Percentiles rank a stretch among this genome's conserved stretches.
These are phyloP conservation scores for Dromius quadrimaculatus DNA, from an alignment of 2,888 invertebrate species.

Conservation along the genomic window DNA sequence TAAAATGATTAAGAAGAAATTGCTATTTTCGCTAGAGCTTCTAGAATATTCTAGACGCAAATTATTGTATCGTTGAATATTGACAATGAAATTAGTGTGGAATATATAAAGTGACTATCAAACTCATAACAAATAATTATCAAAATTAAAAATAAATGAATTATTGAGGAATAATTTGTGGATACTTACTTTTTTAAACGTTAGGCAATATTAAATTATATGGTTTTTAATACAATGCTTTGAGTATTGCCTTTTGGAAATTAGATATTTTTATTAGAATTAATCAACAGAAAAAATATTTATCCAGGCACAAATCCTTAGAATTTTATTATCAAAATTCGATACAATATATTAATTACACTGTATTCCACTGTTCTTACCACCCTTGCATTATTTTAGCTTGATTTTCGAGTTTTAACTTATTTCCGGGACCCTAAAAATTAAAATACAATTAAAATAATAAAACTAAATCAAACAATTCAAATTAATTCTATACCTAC, in stretches of 20 bases:
- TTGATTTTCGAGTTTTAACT: conserved; percentile 23
- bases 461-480: conserved; percentile 37
- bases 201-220: no score
- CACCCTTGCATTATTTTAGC: conserved; percentile 33
- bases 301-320: background rate
- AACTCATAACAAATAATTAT: background rate
- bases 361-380: conserved; percentile 38
- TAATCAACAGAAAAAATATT: background rate
- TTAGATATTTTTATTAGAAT: no score
- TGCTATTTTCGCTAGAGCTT: background rate
- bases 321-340: conserved; percentile 26
- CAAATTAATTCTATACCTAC: conserved; percentile 30
- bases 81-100: background rate
- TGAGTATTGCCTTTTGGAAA: no score
- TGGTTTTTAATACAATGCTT: no score
- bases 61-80: conserved; percentile 8
- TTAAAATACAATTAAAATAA: conserved; percentile 49
- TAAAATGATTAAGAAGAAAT: conserved; percentile 19
- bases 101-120: background rate
- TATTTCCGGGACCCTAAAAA: conserved; percentile 46
- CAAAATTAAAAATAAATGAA: conserved; percentile 12
- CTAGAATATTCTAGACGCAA: background rate
- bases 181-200: conserved; percentile 17
- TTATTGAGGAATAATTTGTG: background rate
- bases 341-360: conserved; percentile 23